Conservation (phyloP, 2,113 vertebrate genomes). For the Montifringilla adamsi region DNA sequence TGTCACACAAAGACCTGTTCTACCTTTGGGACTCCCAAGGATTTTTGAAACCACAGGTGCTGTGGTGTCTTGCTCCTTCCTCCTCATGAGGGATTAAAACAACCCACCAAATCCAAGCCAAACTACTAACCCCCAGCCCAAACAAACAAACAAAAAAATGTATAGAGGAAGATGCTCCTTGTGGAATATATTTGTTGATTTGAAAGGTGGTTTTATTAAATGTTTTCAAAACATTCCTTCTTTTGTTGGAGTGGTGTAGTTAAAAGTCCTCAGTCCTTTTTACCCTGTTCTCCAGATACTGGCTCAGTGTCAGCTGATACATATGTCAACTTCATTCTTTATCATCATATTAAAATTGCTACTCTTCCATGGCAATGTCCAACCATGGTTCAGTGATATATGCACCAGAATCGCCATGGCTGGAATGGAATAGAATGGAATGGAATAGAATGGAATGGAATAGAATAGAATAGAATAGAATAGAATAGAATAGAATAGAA, state of each 20-base stretch:
- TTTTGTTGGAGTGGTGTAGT: fast-evolving
- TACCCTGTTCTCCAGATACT: fast-evolving
- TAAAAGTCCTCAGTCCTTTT: neutral
- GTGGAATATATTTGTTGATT: neutral
- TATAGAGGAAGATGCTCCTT: neutral
- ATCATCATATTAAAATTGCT: too few species aligned
- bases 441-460: neutral
- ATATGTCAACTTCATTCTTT: fast-evolving
- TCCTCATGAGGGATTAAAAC: neutral
- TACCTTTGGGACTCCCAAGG: neutral
- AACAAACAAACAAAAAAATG: neutral
- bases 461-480: neutral
- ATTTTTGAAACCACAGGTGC: neutral
- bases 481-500: neutral
- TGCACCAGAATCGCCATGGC: fast-evolving
- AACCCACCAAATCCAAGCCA: neutral
- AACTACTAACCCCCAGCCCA: neutral
- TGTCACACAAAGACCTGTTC: neutral
- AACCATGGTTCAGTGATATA: fast-evolving
- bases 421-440: neutral
- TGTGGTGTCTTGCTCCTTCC: neutral
- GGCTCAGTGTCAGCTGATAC: neutral
- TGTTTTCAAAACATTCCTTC: neutral
- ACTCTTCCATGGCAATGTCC: fast-evolving
- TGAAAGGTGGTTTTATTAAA: neutral